Evolutionary conservation across 2,113 vertebrate species (phyloP).

Genomic region (Tretioscincus oriximinensis): DNA sequence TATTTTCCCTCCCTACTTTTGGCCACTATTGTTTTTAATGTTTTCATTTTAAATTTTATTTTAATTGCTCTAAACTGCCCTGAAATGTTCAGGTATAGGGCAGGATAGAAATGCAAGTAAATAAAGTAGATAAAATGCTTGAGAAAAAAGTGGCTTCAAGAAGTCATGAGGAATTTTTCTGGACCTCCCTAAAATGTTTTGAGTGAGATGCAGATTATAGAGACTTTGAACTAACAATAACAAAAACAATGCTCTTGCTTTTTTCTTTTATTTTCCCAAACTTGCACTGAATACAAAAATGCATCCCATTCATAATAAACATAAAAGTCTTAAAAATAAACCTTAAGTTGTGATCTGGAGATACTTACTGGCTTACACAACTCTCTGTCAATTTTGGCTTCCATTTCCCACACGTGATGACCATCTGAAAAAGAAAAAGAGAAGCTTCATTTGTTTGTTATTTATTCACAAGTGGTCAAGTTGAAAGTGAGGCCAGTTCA

Average conservation of each 20-base stretch:
- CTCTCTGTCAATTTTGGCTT: constrained; percentile 94
- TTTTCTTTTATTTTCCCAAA: background rate
- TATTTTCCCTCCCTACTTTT: too few relatives aligned
- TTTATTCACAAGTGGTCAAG: background rate
- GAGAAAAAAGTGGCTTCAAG: too few relatives aligned
- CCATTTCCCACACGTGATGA: constrained; percentile 97
- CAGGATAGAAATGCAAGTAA: too few relatives aligned
- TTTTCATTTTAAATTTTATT: too few relatives aligned
- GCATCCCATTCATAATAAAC: background rate
- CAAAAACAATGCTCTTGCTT: too few relatives aligned
- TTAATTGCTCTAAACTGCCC: too few relatives aligned
- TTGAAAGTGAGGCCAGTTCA: background rate
- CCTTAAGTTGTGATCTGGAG: background rate
- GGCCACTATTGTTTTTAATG: too few relatives aligned
- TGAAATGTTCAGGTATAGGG: too few relatives aligned
- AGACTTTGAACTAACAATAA: too few relatives aligned
- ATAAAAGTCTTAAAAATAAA: background rate
- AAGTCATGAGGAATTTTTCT: too few relatives aligned
- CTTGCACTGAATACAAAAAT: background rate
- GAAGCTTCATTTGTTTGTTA: constrained; percentile 34
- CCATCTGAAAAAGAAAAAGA: constrained; percentile 79
- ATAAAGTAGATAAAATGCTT: too few relatives aligned
- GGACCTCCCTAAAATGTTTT: background rate
- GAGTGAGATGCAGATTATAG: too few relatives aligned
- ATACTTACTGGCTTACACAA: constrained; percentile 91